Evolutionary conservation across 2,113 vertebrate genomes (phyloP), one percentile per base, ranked within the genome.

Genomic region (Cephalopterus ornatus): DNA sequence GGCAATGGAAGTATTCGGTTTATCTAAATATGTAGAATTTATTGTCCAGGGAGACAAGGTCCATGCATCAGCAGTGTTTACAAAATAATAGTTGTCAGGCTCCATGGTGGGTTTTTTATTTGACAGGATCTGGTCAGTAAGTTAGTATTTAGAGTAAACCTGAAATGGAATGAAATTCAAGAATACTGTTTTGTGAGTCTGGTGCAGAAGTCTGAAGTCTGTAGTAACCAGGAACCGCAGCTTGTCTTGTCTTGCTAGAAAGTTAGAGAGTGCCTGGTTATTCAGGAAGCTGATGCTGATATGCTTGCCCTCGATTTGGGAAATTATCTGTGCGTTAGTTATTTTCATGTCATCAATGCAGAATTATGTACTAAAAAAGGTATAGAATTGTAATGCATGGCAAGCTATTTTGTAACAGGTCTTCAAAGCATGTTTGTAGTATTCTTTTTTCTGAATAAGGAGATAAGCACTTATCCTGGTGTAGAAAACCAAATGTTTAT

Each of bases 21-120:
- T 91, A 93, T 92, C 77, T 95, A 97, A 97, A 97, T 96, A 96
- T 82, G 37, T 92, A 94, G 93, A 95, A 95, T 97, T 97, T 98
- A 96, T 85, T 96, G 88, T 94, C 72, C 88, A 88, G 94, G 83
- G 91, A 93, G 86, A 89, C 56, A 92, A 95, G 82, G 93, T 94
- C 92, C 94, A 61, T 89, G 89, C 89, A 65, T 94, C 91, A 85
- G n/a, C 53, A 84, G 32, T 88, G 84, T 97, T 97, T 97, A 94
- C 85, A 79, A 88, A 97, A 91, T 91, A 95, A 65, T 88, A 94
- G 89, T 79, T 93, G 76, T 92, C 88, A 95, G 95, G 73, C 85
- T 97, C 66, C 63, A 53, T 58, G 18, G 67, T 85, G 67, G 70
- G 56, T 49, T 76, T 84, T 94, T 92, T 91, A 94, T 93, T 95